Base-by-base conservation (phyloP, 2,113 vertebrate species). In the Xiphophorus hellerii region DNA sequence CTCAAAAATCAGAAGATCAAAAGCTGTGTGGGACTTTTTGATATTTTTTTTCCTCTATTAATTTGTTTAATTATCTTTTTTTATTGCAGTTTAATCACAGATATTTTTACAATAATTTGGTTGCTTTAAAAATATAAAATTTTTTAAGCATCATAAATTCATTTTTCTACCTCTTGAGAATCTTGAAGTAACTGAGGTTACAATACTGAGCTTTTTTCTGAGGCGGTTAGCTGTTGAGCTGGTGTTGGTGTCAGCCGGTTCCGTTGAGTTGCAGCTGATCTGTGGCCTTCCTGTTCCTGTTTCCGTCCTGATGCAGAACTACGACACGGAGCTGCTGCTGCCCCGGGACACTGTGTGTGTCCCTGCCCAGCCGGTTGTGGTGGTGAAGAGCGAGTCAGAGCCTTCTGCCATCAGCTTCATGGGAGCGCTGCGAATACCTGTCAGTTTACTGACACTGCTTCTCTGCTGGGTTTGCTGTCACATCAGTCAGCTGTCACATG, bases 401-500 rank as follows among this genome's bases (percentile, higher is more conserved):
- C 96, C 93, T 0, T 92, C 93, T 0, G 96, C 97, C 89, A 98
- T 99, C 93, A 98, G 96, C 89, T 99, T 99, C 92, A 87, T 96
- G 2, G 97, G 94, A 65, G 97, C 97, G 0, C 95, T 99, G 3
- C 91, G 77, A 27, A 99, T 99, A 64, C 97, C 97, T 0, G 97
- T 98, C 78, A 95, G 96, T 84, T 62, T 11, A 14, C 13, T 14
- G 39, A 42, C 11, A 15, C 39, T 13, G 12, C 27, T 29, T 14
- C 29, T 29, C 61, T 62, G 10, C 44, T 20, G 17, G 4, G 17
- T 5, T 48, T 48, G 44, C 44, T 20, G 17, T 48, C 44, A 58
- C 20, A n/a, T 10, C 8, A 58, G 25, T 58, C 51, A 58, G 20
- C 10, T 25, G 22, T 58, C 17, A 27, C 27, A 31, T 5, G 7